phyloP scores from a whole-genome alignment of 2,113 vertebrate genomes.

The Peromyscus polionotus region DNA sequence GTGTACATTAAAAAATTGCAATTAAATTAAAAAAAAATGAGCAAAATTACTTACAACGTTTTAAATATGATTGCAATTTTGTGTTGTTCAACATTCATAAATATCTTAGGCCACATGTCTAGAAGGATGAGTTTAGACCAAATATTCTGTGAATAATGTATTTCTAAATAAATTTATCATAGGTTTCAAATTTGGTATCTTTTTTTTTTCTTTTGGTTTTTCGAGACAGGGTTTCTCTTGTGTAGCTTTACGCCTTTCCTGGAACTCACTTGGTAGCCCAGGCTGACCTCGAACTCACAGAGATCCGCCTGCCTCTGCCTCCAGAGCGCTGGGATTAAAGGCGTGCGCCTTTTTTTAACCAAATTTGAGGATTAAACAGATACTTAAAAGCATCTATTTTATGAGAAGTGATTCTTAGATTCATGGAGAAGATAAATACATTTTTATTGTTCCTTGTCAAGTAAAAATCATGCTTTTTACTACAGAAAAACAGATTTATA shows the following conservation, averaged over 20 bases:
- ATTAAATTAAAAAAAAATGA: not conserved
- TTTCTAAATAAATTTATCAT: not conserved
- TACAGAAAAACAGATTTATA: not conserved
- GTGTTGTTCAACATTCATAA: not conserved
- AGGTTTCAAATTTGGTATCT: not conserved
- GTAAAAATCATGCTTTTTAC: not conserved
- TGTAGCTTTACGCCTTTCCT: no score
- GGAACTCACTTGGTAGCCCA: no score
- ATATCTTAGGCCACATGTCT: not conserved
- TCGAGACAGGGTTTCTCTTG: no score
- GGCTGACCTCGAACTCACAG: no score
- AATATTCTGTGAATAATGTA: constrained; percentile 31
- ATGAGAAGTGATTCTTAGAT: not conserved
- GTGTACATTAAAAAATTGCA: not conserved
- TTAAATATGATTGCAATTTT: not conserved
- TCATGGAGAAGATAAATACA: not conserved
- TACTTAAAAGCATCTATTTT: not conserved
- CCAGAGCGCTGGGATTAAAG: no score
- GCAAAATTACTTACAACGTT: not conserved
- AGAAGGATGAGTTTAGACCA: not conserved
- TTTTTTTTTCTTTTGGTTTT: no score
- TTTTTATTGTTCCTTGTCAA: not conserved
- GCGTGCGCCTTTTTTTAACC: not conserved
- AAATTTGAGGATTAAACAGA: not conserved
- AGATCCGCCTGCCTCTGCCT: no score